Evolutionary conservation across 2,113 vertebrate genomes (phyloP).

Genomic region (Plestiodon gilberti): DNA sequence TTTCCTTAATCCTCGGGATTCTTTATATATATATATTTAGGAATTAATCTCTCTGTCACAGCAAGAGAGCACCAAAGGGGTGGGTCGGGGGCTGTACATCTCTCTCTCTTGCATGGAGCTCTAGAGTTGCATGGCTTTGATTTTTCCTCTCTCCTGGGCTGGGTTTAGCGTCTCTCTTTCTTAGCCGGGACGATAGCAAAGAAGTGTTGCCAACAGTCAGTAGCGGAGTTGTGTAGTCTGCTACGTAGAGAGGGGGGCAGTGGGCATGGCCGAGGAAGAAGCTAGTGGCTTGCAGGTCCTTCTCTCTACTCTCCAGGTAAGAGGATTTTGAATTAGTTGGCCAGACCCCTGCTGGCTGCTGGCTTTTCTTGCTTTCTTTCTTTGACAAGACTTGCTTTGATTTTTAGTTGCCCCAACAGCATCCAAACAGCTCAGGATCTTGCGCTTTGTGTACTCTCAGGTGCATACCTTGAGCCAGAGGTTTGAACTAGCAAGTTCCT

Average conservation of each 20-base stretch:
- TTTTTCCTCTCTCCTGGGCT: conserved; percentile 73
- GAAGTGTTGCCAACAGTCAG: conserved; percentile 68
- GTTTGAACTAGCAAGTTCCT: not conserved
- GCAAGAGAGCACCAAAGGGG: conserved; percentile 64
- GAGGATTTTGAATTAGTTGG: conserved; percentile 57
- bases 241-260: conserved; percentile 60
- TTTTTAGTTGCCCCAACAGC: not conserved
- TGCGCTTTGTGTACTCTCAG: not conserved
- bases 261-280: conserved; percentile 83
- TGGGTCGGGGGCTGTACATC: conserved; percentile 37
- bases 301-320: conserved; percentile 90
- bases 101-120: conserved; percentile 73
- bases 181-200: conserved; percentile 63
- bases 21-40: conserved; percentile 95
- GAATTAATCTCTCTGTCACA: conserved; percentile 80
- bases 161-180: conserved; percentile 63
- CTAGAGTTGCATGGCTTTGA: conserved; percentile 78
- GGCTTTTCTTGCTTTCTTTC: conserved; percentile 28
- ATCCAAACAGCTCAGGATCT: not conserved
- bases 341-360: conserved; percentile 1
- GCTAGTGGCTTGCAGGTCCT: conserved; percentile 88
- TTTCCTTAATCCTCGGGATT: conserved; percentile 83
- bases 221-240: conserved; percentile 53
- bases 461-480: not conserved
- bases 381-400: not conserved